Base-by-base conservation (phyloP, 2,888 invertebrate species). In the Spatulosminthurus flaviceps region DNA sequence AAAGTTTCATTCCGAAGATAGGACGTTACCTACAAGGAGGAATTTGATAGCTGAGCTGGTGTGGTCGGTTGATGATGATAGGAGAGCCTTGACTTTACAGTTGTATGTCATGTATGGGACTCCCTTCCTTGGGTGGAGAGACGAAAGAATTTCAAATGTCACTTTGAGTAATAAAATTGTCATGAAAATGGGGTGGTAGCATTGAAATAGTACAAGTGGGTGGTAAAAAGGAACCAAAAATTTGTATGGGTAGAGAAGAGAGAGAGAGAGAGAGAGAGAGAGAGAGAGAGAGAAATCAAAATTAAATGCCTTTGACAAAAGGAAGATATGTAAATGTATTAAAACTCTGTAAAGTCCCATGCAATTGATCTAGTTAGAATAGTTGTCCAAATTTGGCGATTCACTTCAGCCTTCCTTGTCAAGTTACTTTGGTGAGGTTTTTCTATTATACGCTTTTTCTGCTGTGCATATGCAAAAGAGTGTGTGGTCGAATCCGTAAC, bases 111-210 rank as follows among this genome's bases (percentile, higher is more conserved):
- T 51, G n/a, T 51, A 19, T 51, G 9, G n/a, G n/a, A n/a, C 51
- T 51, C 16, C 16, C 16, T 2, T n/a, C 51, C 5, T 19, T 19
- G 51, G 19, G 51, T 13, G 51, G 5, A 19, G 51, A 51, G 51
- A 19, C 5, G 51, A 51, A 24, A n/a, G 64, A 64, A 13, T 64
- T 64, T 64, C 24, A 64, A 24, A 16, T 64, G 64, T 64, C 64
- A 64, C 24, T 64, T 9, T 64, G 24, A 1, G 19, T 64, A 64
- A 64, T 64, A 24, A 64, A 64, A 64, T 64, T 64, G 64, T 64
- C 64, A 22, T 64, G 24, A 64, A 64, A n/a, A n/a, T 51, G 16
- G 51, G 51, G n/a, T 51, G 34, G 34, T 34, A 34, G 34, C 34
- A 34, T 51, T 51, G 7, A 51, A 19, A n/a, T 13, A 51, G 51